Conservation (phyloP, 2,113 vertebrate species). For the Zootoca vivipara region DNA sequence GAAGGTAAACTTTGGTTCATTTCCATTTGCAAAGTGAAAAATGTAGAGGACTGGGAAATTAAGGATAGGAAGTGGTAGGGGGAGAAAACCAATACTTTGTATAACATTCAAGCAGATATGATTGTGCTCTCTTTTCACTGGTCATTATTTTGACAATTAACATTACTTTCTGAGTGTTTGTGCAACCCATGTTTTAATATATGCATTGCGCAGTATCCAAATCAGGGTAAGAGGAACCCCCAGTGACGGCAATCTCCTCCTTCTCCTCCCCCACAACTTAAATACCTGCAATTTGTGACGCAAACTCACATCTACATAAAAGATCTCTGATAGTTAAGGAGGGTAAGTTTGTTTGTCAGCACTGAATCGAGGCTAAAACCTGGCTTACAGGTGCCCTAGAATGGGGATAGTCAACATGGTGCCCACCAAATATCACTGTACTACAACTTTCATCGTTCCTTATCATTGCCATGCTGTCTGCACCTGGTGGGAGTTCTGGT, state of each 20-base stretch:
- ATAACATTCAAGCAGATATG: background rate
- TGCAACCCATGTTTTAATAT: slow-evolving; percentile 34
- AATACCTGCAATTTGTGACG: background rate
- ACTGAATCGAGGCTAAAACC: background rate
- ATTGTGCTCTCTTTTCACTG: slow-evolving; percentile 1
- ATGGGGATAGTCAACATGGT: too few relatives aligned
- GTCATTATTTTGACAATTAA: background rate
- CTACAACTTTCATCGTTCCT: too few relatives aligned
- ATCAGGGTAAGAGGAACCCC: background rate
- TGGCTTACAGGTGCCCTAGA: background rate
- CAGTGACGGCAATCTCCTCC: background rate
- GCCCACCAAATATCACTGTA: too few relatives aligned
- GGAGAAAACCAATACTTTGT: background rate
- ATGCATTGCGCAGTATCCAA: slow-evolving; percentile 49
- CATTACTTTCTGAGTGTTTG: slow-evolving; percentile 28
- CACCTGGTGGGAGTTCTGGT: too few relatives aligned
- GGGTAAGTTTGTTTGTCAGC: background rate
- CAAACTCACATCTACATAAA: background rate
- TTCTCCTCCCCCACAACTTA: background rate
- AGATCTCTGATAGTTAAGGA: background rate
- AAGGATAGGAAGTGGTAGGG: slow-evolving; percentile 1
- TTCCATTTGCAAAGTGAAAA: slow-evolving; percentile 34
- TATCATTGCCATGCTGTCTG: too few relatives aligned
- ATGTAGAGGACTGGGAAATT: slow-evolving; percentile 21
- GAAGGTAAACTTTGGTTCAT: slow-evolving; percentile 66